Conservation (phyloP, 2,797 vertebrate genomes). For the Hemibagrus guttatus region DNA sequence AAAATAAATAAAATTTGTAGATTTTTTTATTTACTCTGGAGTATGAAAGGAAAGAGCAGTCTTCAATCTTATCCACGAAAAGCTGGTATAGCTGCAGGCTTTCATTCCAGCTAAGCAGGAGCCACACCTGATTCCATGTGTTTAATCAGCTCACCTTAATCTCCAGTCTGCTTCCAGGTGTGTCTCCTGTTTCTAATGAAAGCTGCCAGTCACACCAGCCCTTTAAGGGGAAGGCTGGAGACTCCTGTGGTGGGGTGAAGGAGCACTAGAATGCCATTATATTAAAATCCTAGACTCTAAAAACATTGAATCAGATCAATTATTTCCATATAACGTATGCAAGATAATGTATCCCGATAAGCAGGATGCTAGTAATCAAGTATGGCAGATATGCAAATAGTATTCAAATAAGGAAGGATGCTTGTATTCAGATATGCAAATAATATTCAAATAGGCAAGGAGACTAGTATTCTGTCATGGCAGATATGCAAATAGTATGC, state of each 20-base stretch:
- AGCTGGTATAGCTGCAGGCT: background rate
- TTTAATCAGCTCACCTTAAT: background rate
- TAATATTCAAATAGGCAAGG: no score
- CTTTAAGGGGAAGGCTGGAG: background rate
- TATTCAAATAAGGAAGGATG: background rate
- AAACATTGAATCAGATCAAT: background rate
- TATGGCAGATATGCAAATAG: background rate
- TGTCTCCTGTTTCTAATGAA: background rate
- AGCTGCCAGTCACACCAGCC: background rate
- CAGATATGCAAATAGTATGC: no score
- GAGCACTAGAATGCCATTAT: background rate
- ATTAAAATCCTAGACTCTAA: background rate
- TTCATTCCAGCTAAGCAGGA: background rate
- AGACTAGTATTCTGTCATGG: no score
- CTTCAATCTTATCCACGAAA: background rate
- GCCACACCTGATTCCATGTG: background rate
- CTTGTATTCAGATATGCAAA: background rate
- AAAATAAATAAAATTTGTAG: background rate
- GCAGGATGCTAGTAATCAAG: background rate
- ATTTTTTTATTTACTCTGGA: background rate
- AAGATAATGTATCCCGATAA: no score
- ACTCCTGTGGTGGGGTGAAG: background rate
- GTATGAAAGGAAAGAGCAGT: background rate
- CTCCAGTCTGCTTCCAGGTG: background rate
- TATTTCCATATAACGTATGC: background rate